Evolutionary conservation across 2,888 invertebrate genomes (phyloP).

Genomic region (Scrobipalpa costella): DNA sequence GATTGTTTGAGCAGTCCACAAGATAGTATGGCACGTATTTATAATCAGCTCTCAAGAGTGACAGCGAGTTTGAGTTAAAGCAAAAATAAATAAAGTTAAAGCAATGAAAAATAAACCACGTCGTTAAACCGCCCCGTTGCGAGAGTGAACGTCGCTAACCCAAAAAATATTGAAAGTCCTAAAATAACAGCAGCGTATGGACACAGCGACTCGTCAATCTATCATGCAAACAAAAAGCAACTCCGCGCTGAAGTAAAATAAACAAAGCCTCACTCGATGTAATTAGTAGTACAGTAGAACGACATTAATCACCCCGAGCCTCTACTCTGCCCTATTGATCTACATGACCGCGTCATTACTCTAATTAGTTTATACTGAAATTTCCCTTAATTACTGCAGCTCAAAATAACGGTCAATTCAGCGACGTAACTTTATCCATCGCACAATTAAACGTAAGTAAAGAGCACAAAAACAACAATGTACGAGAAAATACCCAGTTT

Average conservation of each 20-base stretch:
- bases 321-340: constrained; percentile 4
- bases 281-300: constrained; percentile 16
- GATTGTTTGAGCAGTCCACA: too few species aligned
- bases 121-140: background rate
- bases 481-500: constrained; percentile 3
- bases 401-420: background rate
- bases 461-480: constrained; percentile 16
- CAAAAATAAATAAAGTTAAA: too few species aligned
- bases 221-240: constrained; percentile 26
- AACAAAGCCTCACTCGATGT: constrained; percentile 22
- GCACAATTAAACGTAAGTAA: constrained; percentile 11
- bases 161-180: constrained; percentile 12
- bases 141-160: background rate
- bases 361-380: constrained; percentile 22
- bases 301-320: constrained; percentile 22
- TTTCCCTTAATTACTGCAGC: constrained; percentile 3
- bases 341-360: constrained; percentile 16
- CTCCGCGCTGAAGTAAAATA: constrained; percentile 15
- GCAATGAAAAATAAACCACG: background rate
- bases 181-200: constrained; percentile 18
- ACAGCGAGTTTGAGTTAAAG: too few species aligned
- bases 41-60: too few species aligned
- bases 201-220: constrained; percentile 22
- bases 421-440: background rate
- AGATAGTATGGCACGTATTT: background rate